Evolutionary conservation across 2,113 vertebrate genomes (phyloP), one percentile per base, ranked within the genome.

Genomic region (Elephas maximus): DNA sequence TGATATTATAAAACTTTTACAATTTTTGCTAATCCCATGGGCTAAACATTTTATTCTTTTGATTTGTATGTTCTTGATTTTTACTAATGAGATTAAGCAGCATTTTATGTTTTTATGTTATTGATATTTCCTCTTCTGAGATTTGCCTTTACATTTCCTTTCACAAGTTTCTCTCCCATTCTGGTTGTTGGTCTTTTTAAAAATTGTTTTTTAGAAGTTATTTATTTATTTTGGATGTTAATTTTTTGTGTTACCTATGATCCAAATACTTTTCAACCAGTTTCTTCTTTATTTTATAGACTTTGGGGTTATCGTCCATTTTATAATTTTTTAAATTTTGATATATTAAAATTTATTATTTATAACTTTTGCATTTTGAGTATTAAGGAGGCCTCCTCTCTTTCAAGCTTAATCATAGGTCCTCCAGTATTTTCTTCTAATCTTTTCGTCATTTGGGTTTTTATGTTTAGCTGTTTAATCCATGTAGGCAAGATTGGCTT

Each of bases 211-310:
- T 57, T 82, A 63, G 83, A 69, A 79, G 1, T 90, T 81, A 7
- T 88, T 89, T 65, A 90, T 73, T 60, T 53, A n/a, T n/a, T 74
- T 24, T 96, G 24, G 24, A 26, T 90, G 76, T 45, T 74, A 74
- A 81, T 88, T 30, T 30, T 86, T 95, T 24, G 62, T 96, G 24
- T 90, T 83, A 87, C n/a, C 62, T 92, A 74, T 76, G 23, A 45
- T 93, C 21, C 26, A 86, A 82, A 33, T 90, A 67, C 37, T 80
- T 92, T 96, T 88, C 12, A 90, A 6, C 5, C 7, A 80, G 11
- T 24, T 91, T 80, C 9, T 24, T 83, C 21, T 8, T 93, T 77
- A 87, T 71, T 71, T 92, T 94, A 90, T 17, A 57, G 33, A 48
- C 71, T 83, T 37, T 63, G 28, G 24, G 23, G 80, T 76, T 87